Conservation (phyloP, 2,113 vertebrate species). For the Labrus mixtus region DNA sequence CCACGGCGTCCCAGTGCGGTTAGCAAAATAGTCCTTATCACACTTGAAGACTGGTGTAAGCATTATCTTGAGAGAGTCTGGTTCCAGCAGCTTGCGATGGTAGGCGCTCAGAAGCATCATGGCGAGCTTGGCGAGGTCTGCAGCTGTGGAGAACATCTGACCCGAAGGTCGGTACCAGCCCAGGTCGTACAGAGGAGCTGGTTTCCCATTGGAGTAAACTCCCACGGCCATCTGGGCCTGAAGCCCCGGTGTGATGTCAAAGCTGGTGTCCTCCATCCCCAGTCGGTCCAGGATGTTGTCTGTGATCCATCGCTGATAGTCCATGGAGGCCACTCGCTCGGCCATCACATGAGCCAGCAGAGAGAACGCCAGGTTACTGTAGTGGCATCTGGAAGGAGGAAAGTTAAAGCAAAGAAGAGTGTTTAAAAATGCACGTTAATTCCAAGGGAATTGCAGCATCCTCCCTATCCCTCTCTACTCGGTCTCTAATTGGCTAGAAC, state of each 20-base stretch:
- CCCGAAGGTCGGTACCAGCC: conserved; percentile 96
- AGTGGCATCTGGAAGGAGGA: conserved; percentile 88
- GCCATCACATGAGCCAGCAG: conserved; percentile 91
- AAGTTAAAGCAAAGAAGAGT: neutral
- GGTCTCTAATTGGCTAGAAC: too few relatives aligned
- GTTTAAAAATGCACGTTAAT: too few relatives aligned
- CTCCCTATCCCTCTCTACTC: too few relatives aligned
- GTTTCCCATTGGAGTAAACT: conserved; percentile 88
- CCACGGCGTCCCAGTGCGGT: conserved; percentile 93
- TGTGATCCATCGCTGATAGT: conserved; percentile 91
- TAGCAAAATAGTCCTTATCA: conserved; percentile 90
- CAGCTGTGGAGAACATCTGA: conserved; percentile 94
- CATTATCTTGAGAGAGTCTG: conserved; percentile 90
- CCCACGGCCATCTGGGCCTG: conserved; percentile 88
- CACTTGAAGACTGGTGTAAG: conserved; percentile 89
- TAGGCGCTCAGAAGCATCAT: conserved; percentile 89
- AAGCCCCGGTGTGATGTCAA: conserved; percentile 85
- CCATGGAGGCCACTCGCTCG: conserved; percentile 79
- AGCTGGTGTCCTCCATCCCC: conserved; percentile 93
- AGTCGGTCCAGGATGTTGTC: conserved; percentile 90
- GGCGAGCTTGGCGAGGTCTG: conserved; percentile 92
- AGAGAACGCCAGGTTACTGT: conserved; percentile 95
- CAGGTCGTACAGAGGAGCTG: conserved; percentile 91
- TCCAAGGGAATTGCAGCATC: too few relatives aligned
- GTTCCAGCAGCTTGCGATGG: conserved; percentile 84